A percentile compares a stretch with the other conserved stretches of the same genome.
Evolutionary conservation across 1,140 invertebrate genomes (phyloP).

Genomic region (silkworm (Bombyx mori)): ASM3026992v2 NC_085116.1:7827001-7827500

Average conservation of each 20-base stretch:
- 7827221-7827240: constrained; percentile 25
- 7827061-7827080: too few species aligned
- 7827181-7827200: constrained; percentile 64
- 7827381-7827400: constrained; percentile 17
- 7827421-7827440: constrained; percentile 36
- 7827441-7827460: too few species aligned
- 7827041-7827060: too few species aligned
- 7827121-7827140: too few species aligned
- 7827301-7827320: constrained; percentile 65
- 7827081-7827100: too few species aligned
- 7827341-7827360: constrained; percentile 56
- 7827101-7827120: too few species aligned
- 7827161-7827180: constrained; percentile 55
- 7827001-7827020: too few species aligned
- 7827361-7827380: constrained; percentile 27
- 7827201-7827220: constrained; percentile 66
- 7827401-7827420: constrained; percentile 57
- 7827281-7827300: constrained; percentile 57
- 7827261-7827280: constrained; percentile 28
- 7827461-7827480: too few species aligned
- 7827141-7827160: constrained; percentile 5
- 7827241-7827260: constrained; percentile 1
- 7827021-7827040: too few species aligned
- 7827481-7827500: too few species aligned
- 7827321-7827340: constrained; percentile 64